phyloP scores from a whole-genome alignment of 1,140 invertebrate species.

The Platorchestia sp. region DNA sequence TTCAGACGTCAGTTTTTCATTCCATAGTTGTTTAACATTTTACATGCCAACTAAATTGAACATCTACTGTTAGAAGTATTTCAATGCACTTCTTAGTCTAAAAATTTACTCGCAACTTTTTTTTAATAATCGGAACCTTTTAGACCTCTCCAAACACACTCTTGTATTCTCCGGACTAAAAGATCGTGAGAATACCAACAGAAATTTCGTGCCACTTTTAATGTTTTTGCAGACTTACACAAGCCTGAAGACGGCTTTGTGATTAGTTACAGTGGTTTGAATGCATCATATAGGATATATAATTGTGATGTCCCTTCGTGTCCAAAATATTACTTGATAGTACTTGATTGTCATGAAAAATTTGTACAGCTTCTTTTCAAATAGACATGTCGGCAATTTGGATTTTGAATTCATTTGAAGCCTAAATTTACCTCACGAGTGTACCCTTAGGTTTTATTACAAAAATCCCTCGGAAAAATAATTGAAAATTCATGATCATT shows the following conservation, averaged over 20 bases:
- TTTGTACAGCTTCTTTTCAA: neutral
- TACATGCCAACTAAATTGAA: too few species aligned
- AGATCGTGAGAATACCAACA: neutral
- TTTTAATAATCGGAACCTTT: neutral
- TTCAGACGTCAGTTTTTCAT: too few species aligned
- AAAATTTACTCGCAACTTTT: neutral
- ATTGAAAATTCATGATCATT: too few species aligned
- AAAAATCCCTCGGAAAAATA: too few species aligned
- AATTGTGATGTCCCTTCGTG: neutral
- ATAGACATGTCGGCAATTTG: neutral
- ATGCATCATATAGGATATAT: neutral
- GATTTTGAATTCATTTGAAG: neutral
- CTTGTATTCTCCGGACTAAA: neutral
- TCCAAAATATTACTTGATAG: neutral
- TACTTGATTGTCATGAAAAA: neutral
- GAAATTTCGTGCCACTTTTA: neutral
- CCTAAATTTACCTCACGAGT: too few species aligned
- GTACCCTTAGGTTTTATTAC: too few species aligned
- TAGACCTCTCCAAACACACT: neutral
- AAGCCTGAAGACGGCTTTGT: neutral
- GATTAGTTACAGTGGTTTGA: neutral
- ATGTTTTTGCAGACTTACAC: neutral
- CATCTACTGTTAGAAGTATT: too few species aligned
- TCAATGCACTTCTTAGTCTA: neutral
- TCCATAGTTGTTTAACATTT: too few species aligned